Evolutionary conservation across 2,113 vertebrate species (phyloP), one percentile per base, ranked within the genome.

Genomic region (Gobius niger): DNA sequence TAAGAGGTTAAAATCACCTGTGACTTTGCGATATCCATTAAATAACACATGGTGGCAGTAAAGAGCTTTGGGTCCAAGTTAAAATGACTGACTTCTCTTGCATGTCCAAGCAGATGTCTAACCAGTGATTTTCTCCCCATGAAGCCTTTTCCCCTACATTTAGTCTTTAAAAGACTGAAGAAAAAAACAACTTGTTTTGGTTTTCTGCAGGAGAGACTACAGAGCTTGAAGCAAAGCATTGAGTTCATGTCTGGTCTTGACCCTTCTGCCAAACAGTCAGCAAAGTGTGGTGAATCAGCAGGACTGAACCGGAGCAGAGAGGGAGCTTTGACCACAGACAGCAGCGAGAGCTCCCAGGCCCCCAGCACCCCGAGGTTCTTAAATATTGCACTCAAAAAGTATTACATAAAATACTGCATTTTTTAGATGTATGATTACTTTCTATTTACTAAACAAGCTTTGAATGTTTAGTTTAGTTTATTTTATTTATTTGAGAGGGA

Each of bases 241-340:
- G 94, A 95, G 65, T 98, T 99, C 88, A 97, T 98, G 96, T 94
- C 95, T 13, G 95, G 96, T 80, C 90, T 99, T 62, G 95, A 97
- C 76, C 93, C 91, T 53, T 76, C 85, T 13, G 91, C 89, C 13
- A 92, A 93, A 76, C 94, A 91, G 34, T 86, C 89, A 40, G 64
- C 68, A 5, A 95, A 94, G 16, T 66, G 86, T 24, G 93, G 93
- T 9, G 92, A 82, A 34, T 82, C 68, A 83, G 87, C 46, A 73
- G 91, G 67, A 10, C 44, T 82, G 40, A 88, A 91, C 65, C 84
- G 82, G 74, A 91, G 81, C 1, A 90, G 91, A 73, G 93, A 94
- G 3, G 85, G 85, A 75, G 59, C 67, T 1, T 7, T 14, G 3
- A n/a, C 88, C 12, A 83, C 89, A 74, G 93, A 95, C 50, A 52